phyloP scores from a whole-genome alignment of 2,113 vertebrate species.

The Labeo rohita region DNA sequence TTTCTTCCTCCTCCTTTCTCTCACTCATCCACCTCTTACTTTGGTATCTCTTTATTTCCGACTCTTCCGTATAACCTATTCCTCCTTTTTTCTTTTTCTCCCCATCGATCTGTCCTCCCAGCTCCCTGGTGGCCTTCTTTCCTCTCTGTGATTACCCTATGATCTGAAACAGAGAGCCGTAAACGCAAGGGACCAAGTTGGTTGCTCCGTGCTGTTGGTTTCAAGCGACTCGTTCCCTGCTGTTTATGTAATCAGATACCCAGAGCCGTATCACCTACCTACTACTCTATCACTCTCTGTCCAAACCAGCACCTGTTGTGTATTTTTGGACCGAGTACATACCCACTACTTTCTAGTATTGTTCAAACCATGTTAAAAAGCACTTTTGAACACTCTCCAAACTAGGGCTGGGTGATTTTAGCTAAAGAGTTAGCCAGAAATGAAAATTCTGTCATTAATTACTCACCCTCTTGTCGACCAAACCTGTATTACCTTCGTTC shows the following conservation, averaged over 20 bases:
- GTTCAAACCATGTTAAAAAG: background rate
- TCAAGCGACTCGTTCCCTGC: conserved; percentile 2
- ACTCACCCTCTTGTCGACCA: too few species aligned
- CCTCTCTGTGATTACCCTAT: conserved; percentile 58
- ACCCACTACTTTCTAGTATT: conserved; percentile 20
- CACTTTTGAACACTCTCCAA: background rate
- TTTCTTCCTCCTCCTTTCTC: background rate
- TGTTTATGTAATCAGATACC: conserved; percentile 10
- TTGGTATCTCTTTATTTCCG: background rate
- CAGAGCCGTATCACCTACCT: background rate
- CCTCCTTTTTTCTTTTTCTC: background rate
- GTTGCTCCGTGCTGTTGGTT: conserved; percentile 4
- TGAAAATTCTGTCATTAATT: too few species aligned
- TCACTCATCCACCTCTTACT: conserved; percentile 2
- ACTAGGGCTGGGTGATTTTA: background rate
- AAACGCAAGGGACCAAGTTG: background rate
- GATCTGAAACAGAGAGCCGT: conserved; percentile 31
- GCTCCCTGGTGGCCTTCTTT: conserved; percentile 53
- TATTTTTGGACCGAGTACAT: conserved; percentile 14
- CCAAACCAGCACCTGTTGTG: background rate
- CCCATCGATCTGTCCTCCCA: conserved; percentile 13
- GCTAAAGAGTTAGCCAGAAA: too few species aligned
- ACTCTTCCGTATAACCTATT: background rate
- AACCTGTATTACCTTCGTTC: too few species aligned
- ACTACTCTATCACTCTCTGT: background rate